Conservation (phyloP, 2,113 vertebrate genomes). For the Albula goreensis region DNA sequence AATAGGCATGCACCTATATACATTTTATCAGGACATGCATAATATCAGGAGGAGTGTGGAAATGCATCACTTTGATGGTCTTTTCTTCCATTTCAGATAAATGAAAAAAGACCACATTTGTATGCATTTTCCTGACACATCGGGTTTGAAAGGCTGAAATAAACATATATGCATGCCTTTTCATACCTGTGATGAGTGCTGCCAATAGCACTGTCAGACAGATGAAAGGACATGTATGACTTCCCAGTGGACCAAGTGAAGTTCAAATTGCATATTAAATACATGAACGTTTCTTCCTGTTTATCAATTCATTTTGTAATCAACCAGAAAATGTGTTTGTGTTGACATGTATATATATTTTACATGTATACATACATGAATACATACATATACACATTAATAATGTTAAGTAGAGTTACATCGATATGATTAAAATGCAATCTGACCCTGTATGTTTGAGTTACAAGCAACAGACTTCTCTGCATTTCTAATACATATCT, state of each 20-base stretch:
- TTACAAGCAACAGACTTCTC: background rate
- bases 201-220: background rate
- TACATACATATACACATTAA: background rate
- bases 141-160: slow-evolving; percentile 29
- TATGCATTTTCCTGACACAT: slow-evolving; percentile 58
- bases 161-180: slow-evolving; percentile 37
- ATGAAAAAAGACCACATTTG: slow-evolving; percentile 71
- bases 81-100: slow-evolving; percentile 58
- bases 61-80: slow-evolving; percentile 77
- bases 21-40: slow-evolving; percentile 55
- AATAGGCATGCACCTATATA: slow-evolving; percentile 76
- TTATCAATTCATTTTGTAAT: slow-evolving; percentile 20
- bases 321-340: background rate
- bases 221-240: slow-evolving; percentile 38
- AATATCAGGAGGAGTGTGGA: slow-evolving; percentile 69
- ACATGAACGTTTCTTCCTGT: background rate
- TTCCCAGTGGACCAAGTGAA: background rate
- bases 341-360: background rate
- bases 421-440: background rate
- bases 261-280: slow-evolving; percentile 26
- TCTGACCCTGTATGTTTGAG: background rate
- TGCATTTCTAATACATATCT: background rate
- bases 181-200: slow-evolving; percentile 27
- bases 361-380: background rate
- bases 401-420: background rate